Conservation (phyloP, 2,113 vertebrate genomes). For the Pristiophorus japonicus region DNA sequence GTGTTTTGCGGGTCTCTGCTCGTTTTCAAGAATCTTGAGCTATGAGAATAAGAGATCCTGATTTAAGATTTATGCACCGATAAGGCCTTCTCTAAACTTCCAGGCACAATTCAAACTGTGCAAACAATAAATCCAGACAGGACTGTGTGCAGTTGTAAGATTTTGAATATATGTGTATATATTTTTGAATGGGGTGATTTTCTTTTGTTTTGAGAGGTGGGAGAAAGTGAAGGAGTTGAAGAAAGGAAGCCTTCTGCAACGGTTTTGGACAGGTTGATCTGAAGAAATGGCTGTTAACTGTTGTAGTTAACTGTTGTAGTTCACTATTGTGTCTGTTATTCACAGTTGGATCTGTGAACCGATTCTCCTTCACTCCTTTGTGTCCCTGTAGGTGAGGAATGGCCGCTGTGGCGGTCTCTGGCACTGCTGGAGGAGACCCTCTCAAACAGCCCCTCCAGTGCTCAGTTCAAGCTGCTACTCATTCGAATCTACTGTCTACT, state of each 20-base stretch:
- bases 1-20: too few species aligned
- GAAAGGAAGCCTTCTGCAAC: neutral
- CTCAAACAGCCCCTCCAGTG: constrained; percentile 78
- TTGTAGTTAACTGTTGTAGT: neutral
- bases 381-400: constrained; percentile 68
- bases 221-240: neutral
- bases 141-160: neutral
- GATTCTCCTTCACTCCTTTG: neutral
- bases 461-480: constrained; percentile 96
- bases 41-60: neutral
- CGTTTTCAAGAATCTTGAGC: neutral
- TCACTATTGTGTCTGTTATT: neutral
- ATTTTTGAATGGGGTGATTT: neutral
- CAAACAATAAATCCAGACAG: neutral
- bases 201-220: neutral
- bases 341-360: neutral
- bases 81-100: neutral
- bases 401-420: constrained; percentile 74
- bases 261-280: neutral
- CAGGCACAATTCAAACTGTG: neutral
- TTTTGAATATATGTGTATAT: neutral
- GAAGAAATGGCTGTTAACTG: neutral
- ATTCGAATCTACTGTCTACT: constrained; percentile 87
- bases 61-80: neutral
- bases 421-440: constrained; percentile 81